These are phyloP conservation scores for Climacteris rufus DNA, from an alignment of 2,113 vertebrate genomes.

Conservation along the genomic window DNA sequence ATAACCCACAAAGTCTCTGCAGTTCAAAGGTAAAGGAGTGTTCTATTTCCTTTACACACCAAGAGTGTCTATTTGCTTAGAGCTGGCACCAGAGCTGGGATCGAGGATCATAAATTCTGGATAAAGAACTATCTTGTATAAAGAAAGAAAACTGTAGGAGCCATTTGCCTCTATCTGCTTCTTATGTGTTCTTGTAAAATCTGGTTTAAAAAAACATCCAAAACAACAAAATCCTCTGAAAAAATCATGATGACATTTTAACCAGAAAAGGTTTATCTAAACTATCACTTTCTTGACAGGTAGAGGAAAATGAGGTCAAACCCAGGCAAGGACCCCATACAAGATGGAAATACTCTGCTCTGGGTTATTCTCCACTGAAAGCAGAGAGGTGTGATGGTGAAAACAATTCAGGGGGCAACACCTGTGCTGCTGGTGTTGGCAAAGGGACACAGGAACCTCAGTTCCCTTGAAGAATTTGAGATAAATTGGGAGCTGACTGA, in stretches of 20 bases:
- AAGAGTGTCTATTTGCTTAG: neutral
- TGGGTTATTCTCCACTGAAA: neutral
- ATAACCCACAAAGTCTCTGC: neutral
- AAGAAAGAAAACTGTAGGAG: neutral
- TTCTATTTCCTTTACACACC: neutral
- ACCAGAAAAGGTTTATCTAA: neutral
- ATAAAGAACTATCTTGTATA: neutral
- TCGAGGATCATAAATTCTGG: neutral
- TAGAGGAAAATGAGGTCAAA: neutral
- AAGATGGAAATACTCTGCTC: neutral
- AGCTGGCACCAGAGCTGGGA: neutral
- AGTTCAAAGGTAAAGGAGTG: neutral
- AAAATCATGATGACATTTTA: neutral
- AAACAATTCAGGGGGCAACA: neutral
- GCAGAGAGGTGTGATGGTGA: neutral
- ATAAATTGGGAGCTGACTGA: neutral
- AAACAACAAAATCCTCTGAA: neutral
- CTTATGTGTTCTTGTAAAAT: neutral
- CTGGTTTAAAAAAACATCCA: neutral
- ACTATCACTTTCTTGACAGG: neutral
- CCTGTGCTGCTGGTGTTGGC: rapidly evolving
- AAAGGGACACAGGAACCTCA: neutral
- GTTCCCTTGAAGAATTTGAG: neutral
- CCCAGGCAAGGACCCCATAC: neutral
- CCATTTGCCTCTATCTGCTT: neutral